phyloP scores from a whole-genome alignment of 2,888 invertebrate species.

The Orthosia cruda region DNA sequence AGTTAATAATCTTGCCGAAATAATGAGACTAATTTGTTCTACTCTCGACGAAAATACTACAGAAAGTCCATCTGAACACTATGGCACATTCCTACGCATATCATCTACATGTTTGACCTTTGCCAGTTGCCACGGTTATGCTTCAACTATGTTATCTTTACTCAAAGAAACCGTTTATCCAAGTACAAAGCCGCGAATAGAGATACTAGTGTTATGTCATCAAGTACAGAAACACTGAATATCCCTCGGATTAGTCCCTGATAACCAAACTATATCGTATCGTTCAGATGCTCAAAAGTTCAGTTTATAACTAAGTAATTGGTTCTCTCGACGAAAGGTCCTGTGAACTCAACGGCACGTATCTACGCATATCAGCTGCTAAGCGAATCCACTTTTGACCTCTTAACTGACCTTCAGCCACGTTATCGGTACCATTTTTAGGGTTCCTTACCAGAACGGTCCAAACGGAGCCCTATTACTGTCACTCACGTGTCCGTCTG shows the following conservation, averaged over 20 bases:
- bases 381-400: too few species aligned
- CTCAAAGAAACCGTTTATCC: neutral
- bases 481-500: too few species aligned
- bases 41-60: neutral
- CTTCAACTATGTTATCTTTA: neutral
- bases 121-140: neutral
- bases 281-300: neutral
- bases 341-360: neutral
- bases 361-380: too few species aligned
- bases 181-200: conserved; percentile 5
- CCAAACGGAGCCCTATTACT: too few species aligned
- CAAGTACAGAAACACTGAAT: neutral
- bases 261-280: neutral
- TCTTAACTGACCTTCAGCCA: neutral
- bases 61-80: neutral
- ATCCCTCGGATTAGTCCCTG: too few species aligned
- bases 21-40: neutral
- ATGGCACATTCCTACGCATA: neutral
- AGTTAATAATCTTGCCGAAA: conserved; percentile 2
- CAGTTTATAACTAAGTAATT: neutral
- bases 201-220: conserved; percentile 15
- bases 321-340: neutral
- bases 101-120: neutral
- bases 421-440: neutral
- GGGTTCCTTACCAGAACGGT: too few species aligned